Conservation (phyloP, 1,140 invertebrate genomes). For the Ganaspis sp. region DNA sequence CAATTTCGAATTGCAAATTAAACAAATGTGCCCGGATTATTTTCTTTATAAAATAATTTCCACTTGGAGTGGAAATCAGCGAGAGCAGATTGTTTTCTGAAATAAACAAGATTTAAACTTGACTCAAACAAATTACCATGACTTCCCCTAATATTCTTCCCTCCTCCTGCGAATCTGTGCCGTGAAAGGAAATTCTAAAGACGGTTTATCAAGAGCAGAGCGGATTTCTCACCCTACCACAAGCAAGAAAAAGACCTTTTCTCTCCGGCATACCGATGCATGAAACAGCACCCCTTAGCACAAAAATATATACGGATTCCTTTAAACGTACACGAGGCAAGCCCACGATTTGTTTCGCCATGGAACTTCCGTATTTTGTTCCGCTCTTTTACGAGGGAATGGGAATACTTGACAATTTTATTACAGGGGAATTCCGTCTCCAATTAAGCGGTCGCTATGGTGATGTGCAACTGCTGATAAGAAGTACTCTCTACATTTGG, state of each 20-base stretch:
- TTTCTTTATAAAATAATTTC: neutral
- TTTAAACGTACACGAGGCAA: neutral
- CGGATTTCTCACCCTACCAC: conserved; percentile 15
- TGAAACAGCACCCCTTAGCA: conserved; percentile 10
- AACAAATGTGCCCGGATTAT: too few relatives aligned
- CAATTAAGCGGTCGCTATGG: conserved; percentile 64
- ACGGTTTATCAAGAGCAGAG: conserved; percentile 22
- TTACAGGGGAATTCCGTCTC: conserved; percentile 53
- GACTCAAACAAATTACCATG: conserved; percentile 8
- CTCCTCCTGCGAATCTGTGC: conserved; percentile 14
- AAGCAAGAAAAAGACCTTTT: conserved; percentile 8
- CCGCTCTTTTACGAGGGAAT: neutral
- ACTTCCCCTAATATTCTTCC: conserved; percentile 27
- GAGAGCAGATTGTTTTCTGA: conserved; percentile 9
- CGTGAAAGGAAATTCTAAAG: conserved; percentile 1
- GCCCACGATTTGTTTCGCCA: neutral
- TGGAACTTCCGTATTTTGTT: conserved; percentile 20
- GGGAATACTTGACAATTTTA: conserved; percentile 25
- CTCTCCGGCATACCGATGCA: neutral
- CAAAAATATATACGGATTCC: neutral
- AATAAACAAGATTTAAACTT: conserved; percentile 22
- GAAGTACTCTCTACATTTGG: neutral
- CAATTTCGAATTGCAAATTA: too few relatives aligned
- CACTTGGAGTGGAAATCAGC: neutral
- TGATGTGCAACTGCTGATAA: conserved; percentile 46